Conservation (phyloP, 2,888 invertebrate species). For the Patella caerulea region DNA sequence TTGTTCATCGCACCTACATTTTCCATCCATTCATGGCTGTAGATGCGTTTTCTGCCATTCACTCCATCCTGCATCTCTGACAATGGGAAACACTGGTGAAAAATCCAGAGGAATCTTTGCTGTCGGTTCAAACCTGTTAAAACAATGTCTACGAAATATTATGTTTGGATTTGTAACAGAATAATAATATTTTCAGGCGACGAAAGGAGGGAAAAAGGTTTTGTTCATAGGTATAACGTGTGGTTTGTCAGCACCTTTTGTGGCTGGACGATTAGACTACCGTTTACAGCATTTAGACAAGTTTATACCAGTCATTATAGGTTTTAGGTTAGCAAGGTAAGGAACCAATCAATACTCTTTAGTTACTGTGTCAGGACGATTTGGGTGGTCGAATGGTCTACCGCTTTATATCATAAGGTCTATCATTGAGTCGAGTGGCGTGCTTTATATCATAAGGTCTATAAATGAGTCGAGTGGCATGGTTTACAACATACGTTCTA, state of each 20-base stretch:
- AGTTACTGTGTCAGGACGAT: too few species aligned
- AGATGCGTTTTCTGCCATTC: too few species aligned
- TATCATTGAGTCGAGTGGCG: too few species aligned
- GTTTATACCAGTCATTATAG: conserved; percentile 65
- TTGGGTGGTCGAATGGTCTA: neutral
- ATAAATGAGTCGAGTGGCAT: too few species aligned
- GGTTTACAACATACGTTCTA: too few species aligned
- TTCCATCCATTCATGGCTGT: too few species aligned
- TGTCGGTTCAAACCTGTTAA: too few species aligned
- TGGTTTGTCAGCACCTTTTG: conserved; percentile 69
- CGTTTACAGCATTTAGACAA: conserved; percentile 56
- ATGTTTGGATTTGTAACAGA: neutral
- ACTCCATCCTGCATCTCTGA: too few species aligned
- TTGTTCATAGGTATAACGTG: conserved; percentile 69
- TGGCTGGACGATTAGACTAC: conserved; percentile 68
- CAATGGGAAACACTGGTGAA: too few species aligned
- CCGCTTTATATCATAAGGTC: neutral
- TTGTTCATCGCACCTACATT: too few species aligned
- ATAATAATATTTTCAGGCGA: conserved; percentile 37
- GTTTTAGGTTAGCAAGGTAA: conserved; percentile 67
- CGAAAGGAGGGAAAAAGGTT: conserved; percentile 49
- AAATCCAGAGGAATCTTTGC: too few species aligned
- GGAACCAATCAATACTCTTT: neutral
- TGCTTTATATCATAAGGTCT: too few species aligned
- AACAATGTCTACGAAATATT: neutral